Evolutionary conservation across 2,888 invertebrate species (phyloP), one percentile per base, ranked within the genome.

Genomic region (Cerastoderma edule): DNA sequence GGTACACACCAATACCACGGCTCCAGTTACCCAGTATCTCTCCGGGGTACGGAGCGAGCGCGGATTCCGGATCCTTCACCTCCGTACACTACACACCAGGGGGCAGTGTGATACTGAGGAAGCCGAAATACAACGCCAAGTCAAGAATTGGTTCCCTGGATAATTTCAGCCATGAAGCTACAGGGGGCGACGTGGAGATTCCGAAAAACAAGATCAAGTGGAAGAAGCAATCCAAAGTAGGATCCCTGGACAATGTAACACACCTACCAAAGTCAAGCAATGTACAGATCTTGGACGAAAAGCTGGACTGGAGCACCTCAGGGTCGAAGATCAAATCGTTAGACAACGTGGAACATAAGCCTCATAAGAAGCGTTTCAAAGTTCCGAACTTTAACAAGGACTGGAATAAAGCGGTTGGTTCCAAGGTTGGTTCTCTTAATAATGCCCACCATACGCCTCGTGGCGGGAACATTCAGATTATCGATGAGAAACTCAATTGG

Each of bases 401-500:
- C 53, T 86, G 82, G 81, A 78, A 64, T n/a, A 77, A 82, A 63
- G 60, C 30, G n/a, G 73, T 75, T 1, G 54, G 44, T 16, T 44
- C 85, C 6, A 84, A 81, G 72, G 80, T 87, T 19, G 83, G 83
- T 0, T 87, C 88, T 1, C 56, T 88, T 24, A 78, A 80, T 22
- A 88, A 88, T 66, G 71, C 76, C 6, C 72, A 80, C 22, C 83
- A 89, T 63, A 70, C 64, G 24, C 84, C 88, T 16, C 77, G 86
- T 10, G 87, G 87, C n/a, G 88, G 87, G 28, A 79, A 85, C 33
- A 54, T 74, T n/a, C 76, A 83, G 65, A 85, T 89, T 54, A 78
- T 80, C 33, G 75, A 85, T 64, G 75, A 85, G 28, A 87, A 83
- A 50, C 74, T 91, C 30, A 85, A 88, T 1, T 93, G 93, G 93